phyloP scores from a whole-genome alignment of 1,140 invertebrate species.

The Drosophila azteca region DNA sequence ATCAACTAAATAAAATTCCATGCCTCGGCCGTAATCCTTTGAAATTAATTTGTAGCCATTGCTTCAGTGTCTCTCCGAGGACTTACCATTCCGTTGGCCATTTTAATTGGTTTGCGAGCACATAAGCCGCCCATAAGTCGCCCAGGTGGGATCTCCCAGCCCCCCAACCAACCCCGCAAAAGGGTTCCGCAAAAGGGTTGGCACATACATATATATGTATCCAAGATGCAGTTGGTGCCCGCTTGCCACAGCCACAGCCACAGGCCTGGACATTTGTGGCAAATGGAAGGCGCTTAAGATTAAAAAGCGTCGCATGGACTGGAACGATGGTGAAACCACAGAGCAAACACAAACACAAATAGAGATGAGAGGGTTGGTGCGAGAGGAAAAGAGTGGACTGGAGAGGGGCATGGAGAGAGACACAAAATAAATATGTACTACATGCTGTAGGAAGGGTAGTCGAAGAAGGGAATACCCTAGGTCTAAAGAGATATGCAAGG shows the following conservation, averaged over 20 bases:
- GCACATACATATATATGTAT: conserved; percentile 19
- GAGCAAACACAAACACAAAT: conserved; percentile 76
- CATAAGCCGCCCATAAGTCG: conserved; percentile 73
- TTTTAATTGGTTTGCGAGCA: conserved; percentile 78
- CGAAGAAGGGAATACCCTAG: not conserved
- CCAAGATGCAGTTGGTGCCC: conserved; percentile 35
- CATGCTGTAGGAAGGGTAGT: not conserved
- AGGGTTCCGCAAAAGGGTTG: conserved; percentile 5
- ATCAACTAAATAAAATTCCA: conserved; percentile 35
- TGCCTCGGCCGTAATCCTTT: conserved; percentile 45
- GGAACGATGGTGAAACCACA: conserved; percentile 67
- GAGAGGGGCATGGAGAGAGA: conserved; percentile 2
- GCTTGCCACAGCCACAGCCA: conserved; percentile 1
- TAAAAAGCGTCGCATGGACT: conserved; percentile 61
- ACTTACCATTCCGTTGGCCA: conserved; percentile 61
- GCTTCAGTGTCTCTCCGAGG: conserved; percentile 17
- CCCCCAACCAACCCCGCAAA: not conserved
- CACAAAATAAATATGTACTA: conserved; percentile 35
- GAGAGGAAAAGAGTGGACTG: not conserved
- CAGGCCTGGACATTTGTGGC: conserved; percentile 68
- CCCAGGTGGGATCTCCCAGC: conserved; percentile 5
- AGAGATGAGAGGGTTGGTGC: conserved; percentile 25
- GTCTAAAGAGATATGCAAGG: too few species aligned
- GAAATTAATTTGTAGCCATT: conserved; percentile 71
- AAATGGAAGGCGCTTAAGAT: conserved; percentile 80